Evolutionary conservation across 1,140 invertebrate species (phyloP).

Genomic region (Argopecten irradians): DNA sequence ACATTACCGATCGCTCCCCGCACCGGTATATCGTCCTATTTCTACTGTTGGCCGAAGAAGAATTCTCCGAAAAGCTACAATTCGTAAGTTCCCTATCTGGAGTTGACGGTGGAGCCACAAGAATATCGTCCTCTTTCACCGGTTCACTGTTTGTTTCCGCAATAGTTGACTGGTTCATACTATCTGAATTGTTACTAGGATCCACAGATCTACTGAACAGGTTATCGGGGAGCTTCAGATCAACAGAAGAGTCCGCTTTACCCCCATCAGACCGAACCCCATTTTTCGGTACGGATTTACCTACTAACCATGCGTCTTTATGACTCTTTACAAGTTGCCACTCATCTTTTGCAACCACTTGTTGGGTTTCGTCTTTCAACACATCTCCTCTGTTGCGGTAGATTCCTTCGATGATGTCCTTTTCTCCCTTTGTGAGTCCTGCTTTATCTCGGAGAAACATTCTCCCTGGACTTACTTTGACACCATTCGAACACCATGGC

Average conservation of each 20-base stretch:
- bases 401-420: slow-evolving; percentile 72
- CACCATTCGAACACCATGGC: slow-evolving; percentile 49
- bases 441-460: slow-evolving; percentile 70
- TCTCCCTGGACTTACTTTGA: slow-evolving; percentile 58
- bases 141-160: neutral
- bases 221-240: slow-evolving; percentile 40
- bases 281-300: slow-evolving; percentile 51
- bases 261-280: slow-evolving; percentile 31
- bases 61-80: slow-evolving; percentile 25
- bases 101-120: slow-evolving; percentile 50
- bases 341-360: slow-evolving; percentile 42
- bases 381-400: slow-evolving; percentile 68
- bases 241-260: slow-evolving; percentile 38
- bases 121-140: slow-evolving; percentile 32
- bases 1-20: slow-evolving; percentile 38
- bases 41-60: slow-evolving; percentile 32
- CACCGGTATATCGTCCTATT: slow-evolving; percentile 26
- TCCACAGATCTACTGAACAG: slow-evolving; percentile 42
- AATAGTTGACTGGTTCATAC: neutral
- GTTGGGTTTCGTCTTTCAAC: slow-evolving; percentile 38
- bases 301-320: slow-evolving; percentile 69
- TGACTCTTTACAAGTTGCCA: slow-evolving; percentile 60
- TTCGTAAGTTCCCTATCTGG: slow-evolving; percentile 26
- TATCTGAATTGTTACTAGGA: slow-evolving; percentile 14
- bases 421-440: slow-evolving; percentile 70